Evolutionary conservation across 2,113 vertebrate species (phyloP), one percentile per base, ranked within the genome.

Genomic region (Vireo altiloquus): DNA sequence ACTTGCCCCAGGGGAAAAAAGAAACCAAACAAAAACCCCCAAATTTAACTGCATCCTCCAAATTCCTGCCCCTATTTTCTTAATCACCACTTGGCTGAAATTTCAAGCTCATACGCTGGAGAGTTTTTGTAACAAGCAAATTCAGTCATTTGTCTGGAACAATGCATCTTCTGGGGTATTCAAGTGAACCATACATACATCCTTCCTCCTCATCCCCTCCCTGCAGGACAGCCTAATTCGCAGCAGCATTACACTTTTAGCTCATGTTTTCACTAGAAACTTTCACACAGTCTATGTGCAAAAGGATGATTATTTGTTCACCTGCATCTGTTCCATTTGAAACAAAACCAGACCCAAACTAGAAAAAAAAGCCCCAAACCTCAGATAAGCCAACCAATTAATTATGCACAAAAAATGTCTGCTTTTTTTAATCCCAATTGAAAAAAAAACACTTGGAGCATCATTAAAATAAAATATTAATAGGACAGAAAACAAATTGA

Each of bases 41-140:
- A 5, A 40, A 75, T 59, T 44, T 80, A 86, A 64, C 30, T 70
- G n/a, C 27, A 69, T 24, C 47, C 42, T 81, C 25, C 63, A 70
- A 57, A 65, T 66, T 69, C 63, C 52, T 54, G 35, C 13, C 15
- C 18, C 7, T 39, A 2, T 77, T 72, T 74, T 59, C 33, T 60
- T 40, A 72, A 60, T 10, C 3, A 60, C 13, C 2, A 4, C 2
- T 4, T 4, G 4, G 65, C 35, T 84, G 65, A 82, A 79, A 70
- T 49, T 23, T 79, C 64, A 66, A 85, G 44, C 27, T 80, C 6
- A 4, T 12, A 3, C 0, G 0, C 23, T 40, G 39, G 6, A n/a
- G 31, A 35, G 20, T 4, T 95, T 72, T 42, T 53, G 30, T 42
- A 42, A 82, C 2, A 23, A 22, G 54, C 15, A 80, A 72, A 77